phyloP scores from a whole-genome alignment of 2,113 vertebrate genomes.

The Uria aalge region DNA sequence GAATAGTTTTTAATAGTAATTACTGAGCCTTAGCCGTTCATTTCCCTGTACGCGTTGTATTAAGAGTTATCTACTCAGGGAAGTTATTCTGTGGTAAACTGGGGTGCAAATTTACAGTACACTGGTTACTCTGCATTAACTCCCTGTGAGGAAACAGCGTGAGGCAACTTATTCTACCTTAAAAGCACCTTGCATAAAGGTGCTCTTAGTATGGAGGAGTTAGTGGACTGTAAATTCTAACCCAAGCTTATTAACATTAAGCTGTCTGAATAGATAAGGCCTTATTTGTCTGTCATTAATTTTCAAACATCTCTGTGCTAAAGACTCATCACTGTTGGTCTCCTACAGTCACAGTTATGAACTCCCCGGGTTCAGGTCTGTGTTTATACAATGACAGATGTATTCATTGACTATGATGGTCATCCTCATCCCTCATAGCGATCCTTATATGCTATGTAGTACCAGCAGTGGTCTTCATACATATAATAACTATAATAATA shows the following conservation, averaged over 20 bases:
- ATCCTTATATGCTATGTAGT: not conserved
- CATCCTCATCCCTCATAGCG: not conserved
- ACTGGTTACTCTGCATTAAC: constrained; percentile 59
- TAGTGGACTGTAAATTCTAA: constrained; percentile 54
- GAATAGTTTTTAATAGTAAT: not conserved
- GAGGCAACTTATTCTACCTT: constrained; percentile 48
- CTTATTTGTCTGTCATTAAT: constrained; percentile 34
- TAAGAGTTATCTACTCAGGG: not conserved
- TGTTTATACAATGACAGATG: not conserved
- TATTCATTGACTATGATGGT: accelerated
- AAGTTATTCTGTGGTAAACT: constrained; percentile 13
- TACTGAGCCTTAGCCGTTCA: not conserved
- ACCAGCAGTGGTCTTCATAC: not conserved
- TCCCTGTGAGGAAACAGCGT: constrained; percentile 60
- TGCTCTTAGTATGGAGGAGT: constrained; percentile 23
- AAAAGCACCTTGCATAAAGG: constrained; percentile 25
- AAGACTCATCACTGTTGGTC: not conserved
- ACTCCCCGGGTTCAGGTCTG: not conserved
- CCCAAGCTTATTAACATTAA: constrained; percentile 44
- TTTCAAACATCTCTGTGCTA: not conserved
- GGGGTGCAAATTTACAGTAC: constrained; percentile 59
- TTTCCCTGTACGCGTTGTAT: not conserved
- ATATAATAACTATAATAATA: not conserved
- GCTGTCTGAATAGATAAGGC: constrained; percentile 23
- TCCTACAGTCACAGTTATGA: not conserved